These are phyloP conservation scores for Euplagia quadripunctaria DNA, from an alignment of 2,888 invertebrate species.

Conservation along the genomic window DNA sequence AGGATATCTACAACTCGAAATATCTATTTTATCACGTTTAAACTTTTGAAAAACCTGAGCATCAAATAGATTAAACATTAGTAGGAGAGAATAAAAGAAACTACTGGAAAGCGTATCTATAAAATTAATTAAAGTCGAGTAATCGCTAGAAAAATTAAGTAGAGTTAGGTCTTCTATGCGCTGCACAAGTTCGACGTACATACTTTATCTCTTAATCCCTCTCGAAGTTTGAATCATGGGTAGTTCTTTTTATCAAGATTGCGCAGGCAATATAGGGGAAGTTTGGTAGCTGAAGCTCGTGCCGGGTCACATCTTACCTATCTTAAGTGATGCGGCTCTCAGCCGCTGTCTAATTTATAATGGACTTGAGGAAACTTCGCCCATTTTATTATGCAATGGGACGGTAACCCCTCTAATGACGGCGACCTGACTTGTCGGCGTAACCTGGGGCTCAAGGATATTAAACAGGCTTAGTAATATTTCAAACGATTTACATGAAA, in stretches of 20 bases:
- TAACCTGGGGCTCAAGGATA: conserved; percentile 80
- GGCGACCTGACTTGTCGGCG: conserved; percentile 80
- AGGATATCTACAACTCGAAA: conserved; percentile 33
- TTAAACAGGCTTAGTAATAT: conserved; percentile 79
- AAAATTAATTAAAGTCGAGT: conserved; percentile 51
- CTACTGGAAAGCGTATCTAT: conserved; percentile 14
- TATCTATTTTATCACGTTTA: conserved; percentile 34
- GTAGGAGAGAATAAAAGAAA: conserved; percentile 28
- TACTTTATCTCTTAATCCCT: conserved; percentile 75
- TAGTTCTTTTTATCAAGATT: conserved; percentile 86
- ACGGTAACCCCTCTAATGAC: conserved; percentile 86
- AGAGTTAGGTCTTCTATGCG: conserved; percentile 57
- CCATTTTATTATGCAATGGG: conserved; percentile 88
- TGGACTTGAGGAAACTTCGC: conserved; percentile 87
- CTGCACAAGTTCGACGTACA: conserved; percentile 70
- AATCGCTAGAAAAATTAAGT: conserved; percentile 51
- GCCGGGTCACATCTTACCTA: conserved; percentile 86
- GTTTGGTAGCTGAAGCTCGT: conserved; percentile 81
- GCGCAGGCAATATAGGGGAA: conserved; percentile 79
- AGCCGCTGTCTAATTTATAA: conserved; percentile 86
- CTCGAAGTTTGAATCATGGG: conserved; percentile 82
- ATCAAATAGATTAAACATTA: conserved; percentile 37
- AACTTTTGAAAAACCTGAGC: conserved; percentile 34
- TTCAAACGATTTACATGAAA: conserved; percentile 70
- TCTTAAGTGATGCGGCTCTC: conserved; percentile 87